Conservation (phyloP, 2,888 invertebrate genomes). For the Amiota communis region DNA sequence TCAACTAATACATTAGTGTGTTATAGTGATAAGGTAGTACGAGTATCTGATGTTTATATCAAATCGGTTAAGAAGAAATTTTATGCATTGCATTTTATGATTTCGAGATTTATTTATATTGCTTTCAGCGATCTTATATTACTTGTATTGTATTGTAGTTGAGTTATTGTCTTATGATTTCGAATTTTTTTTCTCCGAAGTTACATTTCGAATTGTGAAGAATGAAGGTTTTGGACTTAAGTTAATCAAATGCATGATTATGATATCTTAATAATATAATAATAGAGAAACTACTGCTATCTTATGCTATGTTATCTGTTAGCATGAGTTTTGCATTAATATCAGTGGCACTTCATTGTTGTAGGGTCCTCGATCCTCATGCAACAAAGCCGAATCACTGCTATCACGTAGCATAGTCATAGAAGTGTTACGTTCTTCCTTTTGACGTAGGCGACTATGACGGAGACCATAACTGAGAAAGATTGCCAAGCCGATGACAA, state of each 20-base stretch:
- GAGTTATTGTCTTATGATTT: background rate
- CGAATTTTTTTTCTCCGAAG: background rate
- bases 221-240: background rate
- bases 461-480: constrained; percentile 78
- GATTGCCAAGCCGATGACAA: constrained; percentile 81
- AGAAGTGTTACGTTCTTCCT: constrained; percentile 49
- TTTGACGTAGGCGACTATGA: constrained; percentile 72
- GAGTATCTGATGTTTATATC: too few relatives aligned
- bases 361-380: constrained; percentile 41
- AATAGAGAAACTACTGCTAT: too few relatives aligned
- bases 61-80: too few relatives aligned
- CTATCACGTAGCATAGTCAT: constrained; percentile 48
- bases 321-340: constrained; percentile 47
- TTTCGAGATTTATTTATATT: constrained; percentile 13
- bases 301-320: background rate
- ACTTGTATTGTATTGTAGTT: background rate
- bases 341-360: constrained; percentile 47
- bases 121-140: background rate
- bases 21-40: too few relatives aligned
- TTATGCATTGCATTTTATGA: background rate
- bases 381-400: constrained; percentile 51
- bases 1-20: too few relatives aligned
- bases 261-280: too few relatives aligned
- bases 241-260: too few relatives aligned
- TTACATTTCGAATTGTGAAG: background rate